Evolutionary conservation across 2,113 vertebrate genomes (phyloP), one percentile per base, ranked within the genome.

Genomic region (Stomatorhinus ivindoensis): DNA sequence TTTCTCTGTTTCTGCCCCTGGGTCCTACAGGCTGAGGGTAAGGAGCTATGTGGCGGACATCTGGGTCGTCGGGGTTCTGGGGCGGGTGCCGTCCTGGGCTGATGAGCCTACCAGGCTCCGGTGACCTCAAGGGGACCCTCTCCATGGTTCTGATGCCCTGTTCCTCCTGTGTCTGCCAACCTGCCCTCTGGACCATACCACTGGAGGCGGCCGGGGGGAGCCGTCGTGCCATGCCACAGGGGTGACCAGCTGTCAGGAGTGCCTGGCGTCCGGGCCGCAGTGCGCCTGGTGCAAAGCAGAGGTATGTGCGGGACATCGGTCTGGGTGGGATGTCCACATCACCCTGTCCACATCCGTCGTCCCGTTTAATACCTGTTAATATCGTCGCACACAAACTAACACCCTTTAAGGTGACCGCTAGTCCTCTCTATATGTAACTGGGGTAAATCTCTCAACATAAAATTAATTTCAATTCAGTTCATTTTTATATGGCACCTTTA

Each of bases 21-120:
- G 88, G 87, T 92, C 91, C 91, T 90, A 88, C 92, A 91, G 93
- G 92, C 88, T 85, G 91, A 42, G 83, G 92, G 92, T 90, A 91
- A 92, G 92, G 93, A 92, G 89, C 93, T 94, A 92, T 90, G 92
- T 91, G 90, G 87, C 90, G 92, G 92, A 93, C 31, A 39, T 80
- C 19, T 80, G 73, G 35, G 31, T 42, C 35, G 4, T 76, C 31
- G 2, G 15, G 69, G 69, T 76, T 76, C 11, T 17, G 31, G 31
- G 69, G 11, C 15, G 35, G 69, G 91, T 90, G 93, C 61, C 21
- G 88, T 92, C 8, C 9, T 27, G 47, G 44, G 44, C 11, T 76
- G 8, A 21, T 84, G 82, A 44, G 42, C 21, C 21, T 31, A 1
- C 5, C 39, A 10, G 35, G 35, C 39, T 17, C 31, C 4, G 5